Percentiles rank a stretch among this genome's conserved stretches.
Conservation (phyloP, 2,888 invertebrate species). For the Elmis aenea region DNA sequence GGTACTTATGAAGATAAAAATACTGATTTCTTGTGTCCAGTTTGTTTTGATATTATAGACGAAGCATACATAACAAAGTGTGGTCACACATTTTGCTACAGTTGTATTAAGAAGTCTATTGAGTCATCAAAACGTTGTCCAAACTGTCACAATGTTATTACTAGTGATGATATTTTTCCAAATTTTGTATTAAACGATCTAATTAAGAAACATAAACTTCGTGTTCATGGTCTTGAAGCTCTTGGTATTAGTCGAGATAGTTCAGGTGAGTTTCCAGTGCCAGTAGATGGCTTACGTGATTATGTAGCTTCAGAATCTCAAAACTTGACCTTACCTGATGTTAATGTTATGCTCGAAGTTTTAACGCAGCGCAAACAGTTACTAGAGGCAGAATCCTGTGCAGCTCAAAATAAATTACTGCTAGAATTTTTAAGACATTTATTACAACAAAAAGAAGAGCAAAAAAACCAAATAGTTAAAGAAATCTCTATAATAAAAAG, state of each 20-base stretch:
- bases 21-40: conserved; percentile 32
- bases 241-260: conserved; percentile 43
- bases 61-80: conserved; percentile 89
- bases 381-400: conserved; percentile 74
- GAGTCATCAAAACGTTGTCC: conserved; percentile 70
- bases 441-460: conserved; percentile 65
- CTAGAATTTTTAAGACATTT: conserved; percentile 79
- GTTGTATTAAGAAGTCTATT: conserved; percentile 68
- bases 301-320: conserved; percentile 66
- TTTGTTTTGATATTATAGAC: conserved; percentile 80
- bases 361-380: conserved; percentile 73
- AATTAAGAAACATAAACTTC: conserved; percentile 64
- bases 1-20: conserved; percentile 54
- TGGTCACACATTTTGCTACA: conserved; percentile 87
- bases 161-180: conserved; percentile 72
- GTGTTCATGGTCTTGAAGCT: conserved; percentile 48
- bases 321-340: conserved; percentile 69
- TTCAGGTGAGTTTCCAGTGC: conserved; percentile 44
- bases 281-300: conserved; percentile 54
- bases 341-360: conserved; percentile 76
- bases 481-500: conserved; percentile 72
- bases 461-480: conserved; percentile 58
- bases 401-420: conserved; percentile 74
- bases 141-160: conserved; percentile 71
- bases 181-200: conserved; percentile 82